These are phyloP conservation scores for Drosophila ironensis DNA, from an alignment of 1,140 invertebrate genomes.

Conservation along the genomic window DNA sequence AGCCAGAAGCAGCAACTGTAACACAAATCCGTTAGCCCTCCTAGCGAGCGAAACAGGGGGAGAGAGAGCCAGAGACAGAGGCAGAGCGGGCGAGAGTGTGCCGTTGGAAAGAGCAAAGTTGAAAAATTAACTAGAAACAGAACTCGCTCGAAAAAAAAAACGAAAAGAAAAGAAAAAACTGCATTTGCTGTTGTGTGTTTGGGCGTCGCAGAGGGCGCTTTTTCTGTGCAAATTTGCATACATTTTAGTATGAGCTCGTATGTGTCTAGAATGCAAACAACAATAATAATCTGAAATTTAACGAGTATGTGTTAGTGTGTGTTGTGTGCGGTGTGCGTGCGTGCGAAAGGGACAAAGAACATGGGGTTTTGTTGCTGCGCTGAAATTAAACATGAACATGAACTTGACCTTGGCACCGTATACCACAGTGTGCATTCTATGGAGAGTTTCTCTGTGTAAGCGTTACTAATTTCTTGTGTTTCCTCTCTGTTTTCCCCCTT, in stretches of 20 bases:
- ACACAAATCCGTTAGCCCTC: constrained; percentile 68
- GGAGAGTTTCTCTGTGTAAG: constrained; percentile 1
- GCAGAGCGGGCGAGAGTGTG: constrained; percentile 6
- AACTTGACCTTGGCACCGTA: constrained; percentile 64
- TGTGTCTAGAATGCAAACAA: constrained; percentile 35
- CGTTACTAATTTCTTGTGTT: constrained; percentile 20
- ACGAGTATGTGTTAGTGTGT: constrained; percentile 1
- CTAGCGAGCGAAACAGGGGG: constrained; percentile 18
- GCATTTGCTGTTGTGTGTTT: constrained; percentile 50
- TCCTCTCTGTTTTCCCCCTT: constrained; percentile 7
- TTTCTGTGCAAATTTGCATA: constrained; percentile 24
- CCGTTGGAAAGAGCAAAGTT: constrained; percentile 64
- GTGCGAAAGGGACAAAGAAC: constrained; percentile 34
- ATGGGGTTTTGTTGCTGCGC: constrained; percentile 23
- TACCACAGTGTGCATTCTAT: constrained; percentile 8
- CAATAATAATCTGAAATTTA: constrained; percentile 57
- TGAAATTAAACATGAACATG: constrained; percentile 60
- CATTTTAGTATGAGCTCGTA: constrained; percentile 3
- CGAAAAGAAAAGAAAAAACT: constrained; percentile 38
- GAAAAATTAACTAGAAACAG: constrained; percentile 40
- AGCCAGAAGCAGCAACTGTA: constrained; percentile 54
- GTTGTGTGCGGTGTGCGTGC: constrained; percentile 1
- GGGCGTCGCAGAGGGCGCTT: constrained; percentile 44
- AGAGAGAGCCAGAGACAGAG: background rate
- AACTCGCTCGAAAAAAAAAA: constrained; percentile 19